phyloP scores from a whole-genome alignment of 2,113 vertebrate species.

The Scolopax mira region DNA sequence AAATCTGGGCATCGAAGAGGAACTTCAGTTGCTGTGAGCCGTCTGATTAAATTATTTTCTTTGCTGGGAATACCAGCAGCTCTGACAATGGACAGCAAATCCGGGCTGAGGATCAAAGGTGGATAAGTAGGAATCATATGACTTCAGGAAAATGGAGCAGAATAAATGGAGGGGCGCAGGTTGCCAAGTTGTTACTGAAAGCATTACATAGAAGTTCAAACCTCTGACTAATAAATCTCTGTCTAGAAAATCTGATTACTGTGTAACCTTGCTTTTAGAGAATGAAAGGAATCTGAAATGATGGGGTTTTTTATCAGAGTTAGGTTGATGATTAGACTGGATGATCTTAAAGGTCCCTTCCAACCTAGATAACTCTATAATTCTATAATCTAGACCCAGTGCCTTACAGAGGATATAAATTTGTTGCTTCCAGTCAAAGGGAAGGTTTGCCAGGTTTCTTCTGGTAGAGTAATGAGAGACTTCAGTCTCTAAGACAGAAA shows the following conservation, averaged over 20 bases:
- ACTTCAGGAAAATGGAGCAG: neutral
- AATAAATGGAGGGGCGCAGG: neutral
- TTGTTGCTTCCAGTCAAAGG: neutral
- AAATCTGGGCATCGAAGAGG: neutral
- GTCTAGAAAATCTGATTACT: slow-evolving; percentile 15
- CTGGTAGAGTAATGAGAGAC: neutral
- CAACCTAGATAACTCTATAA: no score
- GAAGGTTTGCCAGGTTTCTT: neutral
- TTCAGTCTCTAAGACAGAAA: neutral
- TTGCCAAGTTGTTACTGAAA: neutral
- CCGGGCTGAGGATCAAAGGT: neutral
- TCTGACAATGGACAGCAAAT: neutral
- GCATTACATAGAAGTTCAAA: neutral
- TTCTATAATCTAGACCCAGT: neutral
- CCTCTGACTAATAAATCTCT: slow-evolving; percentile 24
- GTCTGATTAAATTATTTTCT: neutral
- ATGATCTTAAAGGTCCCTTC: no score
- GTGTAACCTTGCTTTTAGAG: slow-evolving; percentile 3
- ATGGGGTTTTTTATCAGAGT: no score
- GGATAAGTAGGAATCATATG: neutral
- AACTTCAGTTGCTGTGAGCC: neutral
- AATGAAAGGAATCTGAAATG: neutral
- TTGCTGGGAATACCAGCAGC: neutral
- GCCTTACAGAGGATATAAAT: neutral
- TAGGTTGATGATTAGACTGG: no score